Conservation (phyloP, 2,888 invertebrate genomes). For the Spodoptera littoralis region DNA sequence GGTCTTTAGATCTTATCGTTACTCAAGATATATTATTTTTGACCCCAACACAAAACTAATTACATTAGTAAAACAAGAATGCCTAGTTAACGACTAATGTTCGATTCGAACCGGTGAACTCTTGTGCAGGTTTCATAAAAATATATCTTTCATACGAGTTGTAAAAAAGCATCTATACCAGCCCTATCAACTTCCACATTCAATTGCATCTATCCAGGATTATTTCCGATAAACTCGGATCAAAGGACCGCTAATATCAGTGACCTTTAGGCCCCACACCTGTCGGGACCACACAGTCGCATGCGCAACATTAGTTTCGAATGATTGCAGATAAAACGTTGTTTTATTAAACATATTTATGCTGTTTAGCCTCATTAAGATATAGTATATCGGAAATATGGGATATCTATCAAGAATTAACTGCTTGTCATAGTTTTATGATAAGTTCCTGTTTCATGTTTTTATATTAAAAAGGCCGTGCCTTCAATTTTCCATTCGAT, state of each 20-base stretch:
- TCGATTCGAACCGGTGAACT: neutral
- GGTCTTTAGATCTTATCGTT: too few species aligned
- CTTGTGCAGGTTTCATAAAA: neutral
- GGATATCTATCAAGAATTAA: constrained; percentile 18
- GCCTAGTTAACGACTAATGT: neutral
- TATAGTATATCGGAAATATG: constrained; percentile 25
- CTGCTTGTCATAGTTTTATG: constrained; percentile 27
- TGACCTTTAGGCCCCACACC: constrained; percentile 57
- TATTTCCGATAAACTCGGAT: constrained; percentile 44
- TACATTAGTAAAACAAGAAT: neutral
- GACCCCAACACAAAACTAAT: too few species aligned
- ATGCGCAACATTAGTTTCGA: constrained; percentile 43
- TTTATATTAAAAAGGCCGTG: neutral
- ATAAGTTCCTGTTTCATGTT: constrained; percentile 1
- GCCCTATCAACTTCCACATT: constrained; percentile 28
- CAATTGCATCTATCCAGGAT: constrained; percentile 32
- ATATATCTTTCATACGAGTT: constrained; percentile 18
- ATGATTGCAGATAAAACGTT: constrained; percentile 42
- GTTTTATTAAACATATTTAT: constrained; percentile 34
- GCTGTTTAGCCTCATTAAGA: constrained; percentile 40
- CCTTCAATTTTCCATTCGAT: too few species aligned
- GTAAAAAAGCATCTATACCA: constrained; percentile 19
- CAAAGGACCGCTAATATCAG: constrained; percentile 60
- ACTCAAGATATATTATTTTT: too few species aligned
- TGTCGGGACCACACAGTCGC: constrained; percentile 55